Percentiles rank a stretch among this genome's conserved stretches.
These are phyloP conservation scores for Hemithea aestivaria DNA, from an alignment of 2,888 invertebrate species.

Conservation along the genomic window DNA sequence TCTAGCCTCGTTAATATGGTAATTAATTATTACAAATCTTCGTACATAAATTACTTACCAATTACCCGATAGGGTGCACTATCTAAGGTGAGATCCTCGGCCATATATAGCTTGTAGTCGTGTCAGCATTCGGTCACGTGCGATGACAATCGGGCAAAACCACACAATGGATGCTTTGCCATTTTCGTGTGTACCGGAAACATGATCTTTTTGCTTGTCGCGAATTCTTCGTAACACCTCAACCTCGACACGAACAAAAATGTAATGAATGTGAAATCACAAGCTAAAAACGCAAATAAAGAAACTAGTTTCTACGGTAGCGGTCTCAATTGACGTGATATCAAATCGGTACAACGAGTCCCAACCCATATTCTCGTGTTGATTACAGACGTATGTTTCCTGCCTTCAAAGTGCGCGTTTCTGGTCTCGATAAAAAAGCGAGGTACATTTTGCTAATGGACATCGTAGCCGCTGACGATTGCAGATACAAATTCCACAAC, in stretches of 20 bases:
- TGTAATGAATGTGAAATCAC: slow-evolving; percentile 67
- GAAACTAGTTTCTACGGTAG: slow-evolving; percentile 64
- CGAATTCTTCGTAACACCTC: slow-evolving; percentile 62
- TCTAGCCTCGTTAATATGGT: slow-evolving; percentile 73
- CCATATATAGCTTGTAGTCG: slow-evolving; percentile 23
- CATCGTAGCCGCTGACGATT: slow-evolving; percentile 97
- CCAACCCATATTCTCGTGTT: slow-evolving; percentile 76
- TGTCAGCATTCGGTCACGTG: slow-evolving; percentile 58
- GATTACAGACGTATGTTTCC: slow-evolving; percentile 98
- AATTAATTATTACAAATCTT: slow-evolving; percentile 76
- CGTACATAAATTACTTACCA: slow-evolving; percentile 62
- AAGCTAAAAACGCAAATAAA: slow-evolving; percentile 69
- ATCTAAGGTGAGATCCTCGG: slow-evolving; percentile 38
- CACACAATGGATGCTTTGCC: slow-evolving; percentile 61
- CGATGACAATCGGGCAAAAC: slow-evolving; percentile 43
- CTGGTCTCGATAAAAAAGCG: slow-evolving; percentile 97
- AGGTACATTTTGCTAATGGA: slow-evolving; percentile 99
- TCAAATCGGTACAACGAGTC: slow-evolving; percentile 73
- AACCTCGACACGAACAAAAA: slow-evolving; percentile 26
- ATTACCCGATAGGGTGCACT: slow-evolving; percentile 48
- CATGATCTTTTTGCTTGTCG: slow-evolving; percentile 49
- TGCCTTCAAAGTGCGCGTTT: slow-evolving; percentile 97
- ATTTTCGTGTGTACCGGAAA: slow-evolving; percentile 55
- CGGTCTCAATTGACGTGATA: slow-evolving; percentile 74
- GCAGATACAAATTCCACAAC: slow-evolving; percentile 96